phyloP scores from a whole-genome alignment of 2,888 invertebrate genomes.

The Eilema depressum region DNA sequence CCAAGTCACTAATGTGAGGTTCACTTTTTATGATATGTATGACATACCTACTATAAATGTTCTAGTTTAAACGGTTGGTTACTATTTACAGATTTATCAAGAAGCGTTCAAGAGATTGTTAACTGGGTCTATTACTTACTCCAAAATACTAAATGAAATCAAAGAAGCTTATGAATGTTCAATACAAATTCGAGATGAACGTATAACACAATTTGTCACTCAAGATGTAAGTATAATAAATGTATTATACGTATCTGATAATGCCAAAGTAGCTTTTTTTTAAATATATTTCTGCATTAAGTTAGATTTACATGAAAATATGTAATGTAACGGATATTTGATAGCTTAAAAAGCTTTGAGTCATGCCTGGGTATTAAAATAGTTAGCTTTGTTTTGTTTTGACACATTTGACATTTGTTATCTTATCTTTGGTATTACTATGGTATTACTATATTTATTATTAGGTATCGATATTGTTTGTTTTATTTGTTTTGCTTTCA shows the following conservation, averaged over 20 bases:
- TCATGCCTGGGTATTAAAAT: not conserved
- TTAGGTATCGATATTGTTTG: too few species aligned
- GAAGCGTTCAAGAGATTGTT: conserved; percentile 73
- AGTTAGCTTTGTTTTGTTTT: not conserved
- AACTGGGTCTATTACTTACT: conserved; percentile 68
- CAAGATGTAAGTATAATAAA: conserved; percentile 74
- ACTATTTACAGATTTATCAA: conserved; percentile 67
- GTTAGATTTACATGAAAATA: too few species aligned
- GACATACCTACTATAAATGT: not conserved
- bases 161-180: conserved; percentile 77
- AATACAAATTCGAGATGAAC: conserved; percentile 70
- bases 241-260: not conserved
- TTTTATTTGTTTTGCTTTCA: not conserved
- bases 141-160: conserved; percentile 69
- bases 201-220: conserved; percentile 71
- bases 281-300: too few species aligned
- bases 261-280: too few species aligned
- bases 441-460: too few species aligned
- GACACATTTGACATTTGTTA: not conserved
- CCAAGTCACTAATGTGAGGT: not conserved
- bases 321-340: not conserved
- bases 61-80: not conserved
- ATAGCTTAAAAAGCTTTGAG: not conserved
- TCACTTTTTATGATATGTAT: not conserved
- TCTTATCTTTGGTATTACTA: not conserved